Evolutionary conservation across 2,113 vertebrate species (phyloP).

Genomic region (Scolopax mira): DNA sequence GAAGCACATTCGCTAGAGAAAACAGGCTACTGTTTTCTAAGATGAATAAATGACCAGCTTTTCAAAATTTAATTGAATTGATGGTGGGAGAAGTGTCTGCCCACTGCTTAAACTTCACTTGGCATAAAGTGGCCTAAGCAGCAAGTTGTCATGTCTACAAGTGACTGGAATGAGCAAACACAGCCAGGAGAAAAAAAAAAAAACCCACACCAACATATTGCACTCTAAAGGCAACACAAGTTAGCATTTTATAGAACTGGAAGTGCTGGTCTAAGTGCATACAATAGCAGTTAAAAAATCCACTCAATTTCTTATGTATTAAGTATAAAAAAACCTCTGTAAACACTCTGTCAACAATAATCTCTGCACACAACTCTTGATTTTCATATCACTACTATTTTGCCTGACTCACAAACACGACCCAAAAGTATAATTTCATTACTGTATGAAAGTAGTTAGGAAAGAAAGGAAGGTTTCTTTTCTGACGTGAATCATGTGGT

Average conservation of each 20-base stretch:
- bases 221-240: rapidly evolving
- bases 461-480: not conserved
- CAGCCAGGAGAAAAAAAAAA: not conserved
- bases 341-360: not conserved
- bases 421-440: not conserved
- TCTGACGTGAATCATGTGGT: not conserved
- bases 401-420: not conserved
- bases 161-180: not conserved
- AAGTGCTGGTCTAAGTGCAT: not conserved
- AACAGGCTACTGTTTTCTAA: not conserved
- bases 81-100: not conserved
- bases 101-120: not conserved
- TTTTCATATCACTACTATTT: not conserved
- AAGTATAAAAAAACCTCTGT: not conserved
- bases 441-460: not conserved
- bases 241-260: not conserved
- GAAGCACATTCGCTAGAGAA: not conserved
- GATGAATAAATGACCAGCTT: rapidly evolving
- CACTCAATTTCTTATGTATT: not conserved
- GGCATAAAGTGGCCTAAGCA: not conserved
- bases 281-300: not conserved
- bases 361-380: not conserved
- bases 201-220: not conserved
- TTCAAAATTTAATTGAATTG: not conserved
- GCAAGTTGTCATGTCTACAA: not conserved